phyloP scores from a whole-genome alignment of 2,113 vertebrate genomes.

The Prionailurus bengalensis region DNA sequence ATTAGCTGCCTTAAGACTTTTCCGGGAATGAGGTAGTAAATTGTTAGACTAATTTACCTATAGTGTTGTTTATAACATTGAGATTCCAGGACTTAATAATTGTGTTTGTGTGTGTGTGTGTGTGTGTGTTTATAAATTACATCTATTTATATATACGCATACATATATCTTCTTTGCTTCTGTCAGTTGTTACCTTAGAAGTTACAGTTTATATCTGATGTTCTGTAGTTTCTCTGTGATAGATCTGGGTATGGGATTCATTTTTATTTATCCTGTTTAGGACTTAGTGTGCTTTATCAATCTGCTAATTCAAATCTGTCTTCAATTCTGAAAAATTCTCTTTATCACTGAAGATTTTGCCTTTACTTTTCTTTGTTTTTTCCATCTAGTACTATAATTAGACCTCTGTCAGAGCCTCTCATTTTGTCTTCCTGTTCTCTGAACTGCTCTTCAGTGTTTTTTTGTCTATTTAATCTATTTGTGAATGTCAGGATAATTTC shows the following conservation, averaged over 20 bases:
- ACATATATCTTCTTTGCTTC: not conserved
- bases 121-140: not conserved
- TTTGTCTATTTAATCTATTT: not conserved
- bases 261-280: not conserved
- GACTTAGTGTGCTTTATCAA: not conserved
- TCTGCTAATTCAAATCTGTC: not conserved
- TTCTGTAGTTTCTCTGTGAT: not conserved
- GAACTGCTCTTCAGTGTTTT: not conserved
- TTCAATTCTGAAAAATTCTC: not conserved
- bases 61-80: conserved; percentile 9
- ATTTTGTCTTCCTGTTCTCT: not conserved
- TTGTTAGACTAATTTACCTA: not conserved
- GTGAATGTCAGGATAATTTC: not conserved
- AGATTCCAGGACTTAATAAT: not conserved
- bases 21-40: not conserved
- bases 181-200: not conserved
- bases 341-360: not conserved
- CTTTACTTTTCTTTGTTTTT: conserved; percentile 6
- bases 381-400: not conserved
- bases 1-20: not conserved
- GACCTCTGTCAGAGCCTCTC: not conserved
- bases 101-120: not conserved
- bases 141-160: not conserved
- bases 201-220: not conserved
- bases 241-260: not conserved